These are phyloP conservation scores for Gallinago media DNA, from an alignment of 2,113 vertebrate species.

Conservation along the genomic window DNA sequence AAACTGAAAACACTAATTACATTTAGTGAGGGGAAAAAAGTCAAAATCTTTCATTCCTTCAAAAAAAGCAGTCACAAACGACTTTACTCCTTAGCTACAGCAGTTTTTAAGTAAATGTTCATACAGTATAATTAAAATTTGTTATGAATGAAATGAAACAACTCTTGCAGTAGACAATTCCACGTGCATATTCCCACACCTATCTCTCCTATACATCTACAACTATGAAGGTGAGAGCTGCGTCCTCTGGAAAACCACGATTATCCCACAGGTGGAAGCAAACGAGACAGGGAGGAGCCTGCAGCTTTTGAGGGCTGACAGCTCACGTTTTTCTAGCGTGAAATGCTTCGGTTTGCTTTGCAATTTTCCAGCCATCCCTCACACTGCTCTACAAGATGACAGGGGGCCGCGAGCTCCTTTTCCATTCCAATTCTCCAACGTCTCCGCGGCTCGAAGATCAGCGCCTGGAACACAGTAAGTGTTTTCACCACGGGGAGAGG, in stretches of 20 bases:
- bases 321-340: not conserved
- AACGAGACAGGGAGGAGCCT: not conserved
- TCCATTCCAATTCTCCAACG: not conserved
- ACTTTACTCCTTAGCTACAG: not conserved
- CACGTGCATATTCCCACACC: accelerated
- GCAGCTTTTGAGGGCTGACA: not conserved
- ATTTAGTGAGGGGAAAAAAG: not conserved
- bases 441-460: not conserved
- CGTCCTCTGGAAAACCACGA: not conserved
- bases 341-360: not conserved
- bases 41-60: not conserved
- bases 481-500: not conserved
- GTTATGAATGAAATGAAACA: not conserved
- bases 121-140: not conserved
- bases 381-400: not conserved
- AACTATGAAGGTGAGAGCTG: not conserved
- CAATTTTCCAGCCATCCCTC: not conserved
- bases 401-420: not conserved
- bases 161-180: not conserved
- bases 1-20: not conserved
- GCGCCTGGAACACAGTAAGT: not conserved
- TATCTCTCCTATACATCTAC: not conserved
- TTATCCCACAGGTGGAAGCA: accelerated
- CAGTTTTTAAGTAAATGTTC: not conserved
- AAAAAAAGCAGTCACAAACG: not conserved